A percentile compares a stretch with the other conserved stretches of the same genome.
These are phyloP conservation scores for Teinopalpus imperialis DNA, from an alignment of 2,888 invertebrate genomes.

Conservation along the genomic window DNA sequence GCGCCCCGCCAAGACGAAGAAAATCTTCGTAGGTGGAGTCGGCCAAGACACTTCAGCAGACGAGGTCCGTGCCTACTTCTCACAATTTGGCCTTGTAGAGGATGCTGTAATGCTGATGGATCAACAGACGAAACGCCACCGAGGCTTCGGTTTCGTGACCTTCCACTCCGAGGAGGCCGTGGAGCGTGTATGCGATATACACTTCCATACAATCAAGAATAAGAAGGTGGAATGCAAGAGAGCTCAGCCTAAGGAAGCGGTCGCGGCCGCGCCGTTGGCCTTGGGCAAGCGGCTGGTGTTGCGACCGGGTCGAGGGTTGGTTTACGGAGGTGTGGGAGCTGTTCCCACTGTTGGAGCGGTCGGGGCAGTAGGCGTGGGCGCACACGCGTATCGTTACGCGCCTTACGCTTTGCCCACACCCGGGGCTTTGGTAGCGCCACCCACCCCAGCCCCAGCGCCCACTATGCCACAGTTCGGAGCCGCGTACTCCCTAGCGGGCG, in stretches of 20 bases:
- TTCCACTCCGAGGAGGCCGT: conserved; percentile 96
- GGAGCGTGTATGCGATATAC: conserved; percentile 95
- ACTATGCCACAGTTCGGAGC: conserved; percentile 84
- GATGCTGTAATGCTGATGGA: conserved; percentile 97
- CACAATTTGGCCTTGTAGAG: conserved; percentile 94
- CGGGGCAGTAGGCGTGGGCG: conserved; percentile 31
- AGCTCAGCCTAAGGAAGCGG: conserved; percentile 95
- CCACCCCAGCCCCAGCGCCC: conserved; percentile 80
- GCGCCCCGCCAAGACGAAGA: conserved; percentile 93
- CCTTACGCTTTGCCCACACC: conserved; percentile 78
- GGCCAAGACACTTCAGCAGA: conserved; percentile 96
- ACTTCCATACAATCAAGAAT: conserved; percentile 95
- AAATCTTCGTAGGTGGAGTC: conserved; percentile 96
- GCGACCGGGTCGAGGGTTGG: conserved; percentile 85
- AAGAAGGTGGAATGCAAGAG: conserved; percentile 95
- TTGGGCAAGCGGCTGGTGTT: conserved; percentile 87
- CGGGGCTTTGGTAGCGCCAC: conserved; percentile 74
- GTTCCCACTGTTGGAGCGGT: conserved; percentile 64
- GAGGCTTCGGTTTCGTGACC: conserved; percentile 95
- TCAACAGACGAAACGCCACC: conserved; percentile 94
- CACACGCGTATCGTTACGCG: conserved; percentile 74
- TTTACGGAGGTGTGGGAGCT: conserved; percentile 76
- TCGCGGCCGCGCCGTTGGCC: conserved; percentile 85
- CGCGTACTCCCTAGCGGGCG: conserved; percentile 92
- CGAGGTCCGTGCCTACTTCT: conserved; percentile 94